Evolutionary conservation across 2,888 invertebrate genomes (phyloP).

Genomic region (Amphipyra tragopoginis): DNA sequence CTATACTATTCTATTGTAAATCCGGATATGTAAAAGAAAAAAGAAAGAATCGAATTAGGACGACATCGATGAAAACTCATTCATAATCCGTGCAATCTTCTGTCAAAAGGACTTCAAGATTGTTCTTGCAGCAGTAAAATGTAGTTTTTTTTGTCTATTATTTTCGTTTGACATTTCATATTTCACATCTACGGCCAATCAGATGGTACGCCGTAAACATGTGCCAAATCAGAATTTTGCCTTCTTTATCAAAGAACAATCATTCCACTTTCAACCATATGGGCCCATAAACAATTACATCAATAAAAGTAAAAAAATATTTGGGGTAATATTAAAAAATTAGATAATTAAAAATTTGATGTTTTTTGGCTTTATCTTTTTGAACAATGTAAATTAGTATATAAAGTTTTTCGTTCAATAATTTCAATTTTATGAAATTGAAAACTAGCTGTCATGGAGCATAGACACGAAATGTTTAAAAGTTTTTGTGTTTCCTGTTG

Average conservation of each 20-base stretch:
- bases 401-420: not conserved
- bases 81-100: slow-evolving; percentile 73
- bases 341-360: not conserved
- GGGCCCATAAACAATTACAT: slow-evolving; percentile 11
- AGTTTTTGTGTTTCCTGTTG: slow-evolving; percentile 67
- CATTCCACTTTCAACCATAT: not conserved
- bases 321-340: not conserved
- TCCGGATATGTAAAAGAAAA: slow-evolving; percentile 61
- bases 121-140: slow-evolving; percentile 31
- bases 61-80: slow-evolving; percentile 72
- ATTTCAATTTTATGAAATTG: not conserved
- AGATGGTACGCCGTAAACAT: not conserved
- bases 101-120: slow-evolving; percentile 68
- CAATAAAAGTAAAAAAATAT: slow-evolving; percentile 8
- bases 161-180: not conserved
- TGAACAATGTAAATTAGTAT: not conserved
- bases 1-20: slow-evolving; percentile 61
- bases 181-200: slow-evolving; percentile 4
- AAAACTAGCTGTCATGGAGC: slow-evolving; percentile 30
- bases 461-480: slow-evolving; percentile 64
- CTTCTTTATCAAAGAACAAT: not conserved
- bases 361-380: not conserved
- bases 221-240: slow-evolving; percentile 12
- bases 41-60: slow-evolving; percentile 69
- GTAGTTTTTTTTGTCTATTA: slow-evolving; percentile 17